Conservation (phyloP, 2,113 vertebrate genomes). For the Electrona antarctica region DNA sequence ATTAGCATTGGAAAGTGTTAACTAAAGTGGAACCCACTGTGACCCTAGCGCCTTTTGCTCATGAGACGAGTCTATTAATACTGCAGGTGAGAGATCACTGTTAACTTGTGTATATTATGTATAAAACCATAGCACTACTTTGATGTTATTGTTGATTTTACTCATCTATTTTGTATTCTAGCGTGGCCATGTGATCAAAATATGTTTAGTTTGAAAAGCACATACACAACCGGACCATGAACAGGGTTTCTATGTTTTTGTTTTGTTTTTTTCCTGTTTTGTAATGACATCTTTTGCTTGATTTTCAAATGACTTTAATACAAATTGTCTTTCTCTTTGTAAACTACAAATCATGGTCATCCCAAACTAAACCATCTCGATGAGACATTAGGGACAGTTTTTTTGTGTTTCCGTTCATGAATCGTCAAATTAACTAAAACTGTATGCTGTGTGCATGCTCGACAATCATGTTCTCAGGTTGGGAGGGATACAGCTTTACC, state of each 20-base stretch:
- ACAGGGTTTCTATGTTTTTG: slow-evolving; percentile 53
- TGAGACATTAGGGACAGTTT: slow-evolving; percentile 7
- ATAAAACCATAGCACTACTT: slow-evolving; percentile 75
- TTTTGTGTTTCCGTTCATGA: slow-evolving; percentile 15
- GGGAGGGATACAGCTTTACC: slow-evolving; percentile 70
- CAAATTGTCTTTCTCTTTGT: slow-evolving; percentile 37
- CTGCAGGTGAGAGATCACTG: slow-evolving; percentile 67
- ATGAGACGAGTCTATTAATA: slow-evolving; percentile 60
- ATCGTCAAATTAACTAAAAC: slow-evolving; percentile 42
- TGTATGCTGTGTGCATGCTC: slow-evolving; percentile 74
- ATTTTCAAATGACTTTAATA: slow-evolving; percentile 26
- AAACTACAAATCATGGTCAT: slow-evolving; percentile 43
- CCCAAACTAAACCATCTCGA: slow-evolving; percentile 40
- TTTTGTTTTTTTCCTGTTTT: neutral
- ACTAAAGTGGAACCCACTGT: slow-evolving; percentile 69
- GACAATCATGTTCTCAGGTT: slow-evolving; percentile 81
- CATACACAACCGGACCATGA: slow-evolving; percentile 43
- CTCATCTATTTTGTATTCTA: slow-evolving; percentile 68
- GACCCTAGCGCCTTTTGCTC: slow-evolving; percentile 69
- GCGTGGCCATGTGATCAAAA: slow-evolving; percentile 68
- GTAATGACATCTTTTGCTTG: neutral
- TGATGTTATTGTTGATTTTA: slow-evolving; percentile 67
- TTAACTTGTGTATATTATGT: slow-evolving; percentile 77
- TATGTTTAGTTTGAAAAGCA: slow-evolving; percentile 57
- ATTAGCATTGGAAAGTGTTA: slow-evolving; percentile 63